Percentiles rank a stretch among this genome's conserved stretches.
Conservation (phyloP, 2,797 vertebrate species). For the Diceros bicornis region DNA sequence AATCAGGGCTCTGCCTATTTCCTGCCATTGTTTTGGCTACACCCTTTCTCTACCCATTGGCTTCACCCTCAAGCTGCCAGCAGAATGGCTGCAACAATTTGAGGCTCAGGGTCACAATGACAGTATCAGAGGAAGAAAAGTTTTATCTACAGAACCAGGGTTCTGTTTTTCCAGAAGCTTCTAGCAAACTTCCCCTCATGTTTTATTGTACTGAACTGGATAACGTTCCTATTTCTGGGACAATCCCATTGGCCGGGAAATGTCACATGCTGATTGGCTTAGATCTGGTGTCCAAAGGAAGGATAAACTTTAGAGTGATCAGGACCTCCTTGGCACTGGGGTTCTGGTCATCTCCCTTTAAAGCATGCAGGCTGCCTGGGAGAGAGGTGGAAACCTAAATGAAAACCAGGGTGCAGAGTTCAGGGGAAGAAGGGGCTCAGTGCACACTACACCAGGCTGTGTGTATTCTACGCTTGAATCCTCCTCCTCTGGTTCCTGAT, state of each 20-base stretch:
- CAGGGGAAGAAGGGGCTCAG: background rate
- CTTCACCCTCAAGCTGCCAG: background rate
- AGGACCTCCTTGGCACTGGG: background rate
- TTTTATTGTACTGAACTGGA: background rate
- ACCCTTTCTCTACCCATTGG: background rate
- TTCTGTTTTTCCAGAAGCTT: conserved; percentile 46
- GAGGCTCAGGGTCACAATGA: background rate
- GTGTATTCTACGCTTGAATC: background rate
- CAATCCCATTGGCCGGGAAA: background rate
- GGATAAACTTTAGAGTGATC: background rate
- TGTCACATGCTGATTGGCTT: background rate
- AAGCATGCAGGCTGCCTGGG: background rate
- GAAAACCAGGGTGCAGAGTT: background rate
- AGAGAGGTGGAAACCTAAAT: background rate
- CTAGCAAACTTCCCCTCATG: background rate
- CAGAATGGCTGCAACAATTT: background rate
- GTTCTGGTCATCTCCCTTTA: background rate
- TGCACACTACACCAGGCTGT: background rate
- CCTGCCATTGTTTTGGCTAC: background rate
- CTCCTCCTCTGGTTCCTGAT: background rate
- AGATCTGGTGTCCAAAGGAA: background rate
- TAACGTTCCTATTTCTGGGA: conserved; percentile 29
- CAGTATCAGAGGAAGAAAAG: background rate
- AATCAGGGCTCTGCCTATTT: background rate
- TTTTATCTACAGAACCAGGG: background rate